phyloP scores from a whole-genome alignment of 2,113 vertebrate species.

The Bubo blakistoni region DNA sequence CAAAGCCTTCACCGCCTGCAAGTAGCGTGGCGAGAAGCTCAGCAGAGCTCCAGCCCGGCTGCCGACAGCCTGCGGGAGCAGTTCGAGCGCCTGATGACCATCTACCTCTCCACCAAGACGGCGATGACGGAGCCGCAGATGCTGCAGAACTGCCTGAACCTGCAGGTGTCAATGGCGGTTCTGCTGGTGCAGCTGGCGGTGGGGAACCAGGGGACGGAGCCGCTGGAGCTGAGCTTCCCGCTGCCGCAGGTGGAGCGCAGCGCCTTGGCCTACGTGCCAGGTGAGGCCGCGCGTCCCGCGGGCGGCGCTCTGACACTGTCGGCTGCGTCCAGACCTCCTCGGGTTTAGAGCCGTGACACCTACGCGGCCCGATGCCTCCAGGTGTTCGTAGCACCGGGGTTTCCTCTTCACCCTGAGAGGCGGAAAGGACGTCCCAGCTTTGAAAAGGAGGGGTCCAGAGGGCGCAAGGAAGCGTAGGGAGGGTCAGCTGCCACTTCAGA shows the following conservation, averaged over 20 bases:
- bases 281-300: constrained; percentile 57
- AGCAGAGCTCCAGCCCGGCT: constrained; percentile 84
- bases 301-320: too few species aligned
- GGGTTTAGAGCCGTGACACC: too few species aligned
- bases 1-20: constrained; percentile 97
- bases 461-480: accelerated
- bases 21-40: constrained; percentile 92
- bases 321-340: too few species aligned
- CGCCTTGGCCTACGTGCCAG: constrained; percentile 88
- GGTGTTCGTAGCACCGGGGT: background rate
- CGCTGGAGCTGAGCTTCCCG: constrained; percentile 83
- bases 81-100: constrained; percentile 95
- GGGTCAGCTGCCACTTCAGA: too few species aligned
- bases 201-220: constrained; percentile 84
- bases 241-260: constrained; percentile 79
- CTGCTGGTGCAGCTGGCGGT: constrained; percentile 90
- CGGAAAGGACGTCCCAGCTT: too few species aligned
- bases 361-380: background rate
- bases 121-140: constrained; percentile 90
- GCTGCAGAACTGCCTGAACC: constrained; percentile 93
- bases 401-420: background rate
- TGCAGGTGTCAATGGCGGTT: constrained; percentile 91
- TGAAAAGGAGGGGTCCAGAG: background rate
- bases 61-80: constrained; percentile 91
- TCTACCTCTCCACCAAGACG: constrained; percentile 95